These are phyloP conservation scores for Darevskia mixta DNA, from an alignment of 2,797 vertebrate species.

Conservation along the genomic window DNA sequence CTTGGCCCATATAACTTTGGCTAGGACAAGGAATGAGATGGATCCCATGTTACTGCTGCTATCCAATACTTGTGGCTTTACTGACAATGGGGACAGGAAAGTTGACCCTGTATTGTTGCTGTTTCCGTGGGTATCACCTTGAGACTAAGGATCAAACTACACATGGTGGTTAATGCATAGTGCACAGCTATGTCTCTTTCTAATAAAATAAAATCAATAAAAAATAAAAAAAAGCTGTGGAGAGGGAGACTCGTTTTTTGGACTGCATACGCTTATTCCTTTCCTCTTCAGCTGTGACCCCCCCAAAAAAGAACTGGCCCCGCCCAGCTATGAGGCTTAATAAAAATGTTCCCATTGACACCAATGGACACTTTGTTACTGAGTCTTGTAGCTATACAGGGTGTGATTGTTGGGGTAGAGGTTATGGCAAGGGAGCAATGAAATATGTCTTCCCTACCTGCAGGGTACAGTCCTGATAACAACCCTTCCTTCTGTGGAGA, in stretches of 20 bases:
- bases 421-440: no score
- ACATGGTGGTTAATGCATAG: no score
- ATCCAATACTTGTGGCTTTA: neutral
- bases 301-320: no score
- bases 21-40: neutral
- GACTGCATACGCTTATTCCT: neutral
- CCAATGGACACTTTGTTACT: neutral
- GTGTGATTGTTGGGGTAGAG: neutral
- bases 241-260: no score
- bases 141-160: neutral
- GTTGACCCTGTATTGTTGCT: neutral
- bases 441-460: no score
- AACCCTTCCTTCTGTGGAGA: no score
- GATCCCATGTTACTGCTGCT: neutral
- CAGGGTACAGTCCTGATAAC: no score
- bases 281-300: neutral
- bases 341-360: neutral
- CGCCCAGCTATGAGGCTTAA: neutral
- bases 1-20: no score
- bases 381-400: neutral
- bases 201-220: neutral
- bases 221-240: neutral
- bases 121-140: neutral
- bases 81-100: neutral
- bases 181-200: neutral